A percentile compares a stretch with the other conserved stretches of the same genome.
Evolutionary conservation across 2,888 invertebrate genomes (phyloP).

Genomic region (Drosophila affinis): DNA sequence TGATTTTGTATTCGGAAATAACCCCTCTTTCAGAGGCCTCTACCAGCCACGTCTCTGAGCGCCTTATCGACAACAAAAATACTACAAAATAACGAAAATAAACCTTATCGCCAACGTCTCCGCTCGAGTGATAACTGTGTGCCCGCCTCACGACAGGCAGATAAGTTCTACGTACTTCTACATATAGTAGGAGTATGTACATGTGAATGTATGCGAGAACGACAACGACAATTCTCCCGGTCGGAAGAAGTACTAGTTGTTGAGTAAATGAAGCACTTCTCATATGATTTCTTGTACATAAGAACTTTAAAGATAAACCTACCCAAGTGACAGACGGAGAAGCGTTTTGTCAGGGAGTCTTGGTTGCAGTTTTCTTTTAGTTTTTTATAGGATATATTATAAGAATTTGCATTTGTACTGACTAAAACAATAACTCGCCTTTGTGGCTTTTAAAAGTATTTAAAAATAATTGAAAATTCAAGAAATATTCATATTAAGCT

Average conservation of each 20-base stretch:
- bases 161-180: conserved; percentile 60
- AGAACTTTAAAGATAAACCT: conserved; percentile 30
- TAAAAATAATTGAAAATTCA: too few species aligned
- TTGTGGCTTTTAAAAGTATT: too few species aligned
- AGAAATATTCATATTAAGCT: too few species aligned
- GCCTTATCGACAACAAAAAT: conserved; percentile 46
- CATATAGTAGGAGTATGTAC: too few species aligned
- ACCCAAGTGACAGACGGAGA: conserved; percentile 5
- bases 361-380: not conserved
- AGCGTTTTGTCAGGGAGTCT: not conserved
- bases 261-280: conserved; percentile 29
- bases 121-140: conserved; percentile 59
- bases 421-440: too few species aligned
- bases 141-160: conserved; percentile 52
- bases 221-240: conserved; percentile 5
- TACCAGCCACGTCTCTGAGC: conserved; percentile 18
- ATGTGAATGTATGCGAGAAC: not conserved
- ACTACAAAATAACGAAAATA: conserved; percentile 49
- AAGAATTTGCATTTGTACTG: too few species aligned
- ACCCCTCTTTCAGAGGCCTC: conserved; percentile 5
- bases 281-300: conserved; percentile 8
- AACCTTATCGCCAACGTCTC: conserved; percentile 62
- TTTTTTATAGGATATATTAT: too few species aligned
- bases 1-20: conserved; percentile 5
- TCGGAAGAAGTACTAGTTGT: conserved; percentile 16